Percentiles rank a stretch among this genome's conserved stretches.
These are phyloP conservation scores for Morone chrysops DNA, from an alignment of 2,113 vertebrate genomes.

Conservation along the genomic window DNA sequence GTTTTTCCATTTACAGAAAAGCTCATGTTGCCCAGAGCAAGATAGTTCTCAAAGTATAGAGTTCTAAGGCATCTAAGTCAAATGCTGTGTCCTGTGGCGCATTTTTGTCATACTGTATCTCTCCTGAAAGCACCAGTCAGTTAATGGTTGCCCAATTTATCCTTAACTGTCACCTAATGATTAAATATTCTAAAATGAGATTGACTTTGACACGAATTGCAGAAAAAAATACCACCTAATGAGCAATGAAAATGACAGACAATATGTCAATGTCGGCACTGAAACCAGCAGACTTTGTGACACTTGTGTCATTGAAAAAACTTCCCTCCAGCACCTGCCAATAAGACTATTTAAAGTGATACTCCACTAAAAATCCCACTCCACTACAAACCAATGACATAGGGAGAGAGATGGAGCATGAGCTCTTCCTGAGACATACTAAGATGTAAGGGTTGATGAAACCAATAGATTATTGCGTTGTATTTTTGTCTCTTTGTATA, in stretches of 20 bases:
- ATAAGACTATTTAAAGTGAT: not conserved
- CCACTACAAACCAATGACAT: not conserved
- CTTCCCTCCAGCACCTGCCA: not conserved
- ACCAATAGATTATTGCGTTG: too few species aligned
- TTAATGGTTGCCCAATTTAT: not conserved
- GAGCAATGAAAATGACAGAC: conserved; percentile 7
- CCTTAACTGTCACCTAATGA: conserved; percentile 8
- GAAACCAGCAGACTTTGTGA: not conserved
- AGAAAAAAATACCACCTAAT: conserved; percentile 2
- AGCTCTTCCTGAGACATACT: not conserved
- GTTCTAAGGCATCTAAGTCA: not conserved
- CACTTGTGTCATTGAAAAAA: not conserved
- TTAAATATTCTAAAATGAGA: conserved; percentile 1
- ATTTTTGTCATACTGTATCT: not conserved
- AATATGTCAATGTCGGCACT: not conserved
- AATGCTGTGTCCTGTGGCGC: too few species aligned
- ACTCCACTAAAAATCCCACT: not conserved
- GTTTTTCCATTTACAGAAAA: not conserved
- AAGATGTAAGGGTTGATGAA: too few species aligned
- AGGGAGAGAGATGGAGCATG: not conserved
- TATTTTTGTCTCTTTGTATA: too few species aligned
- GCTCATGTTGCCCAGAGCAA: not conserved
- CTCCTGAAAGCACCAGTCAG: not conserved
- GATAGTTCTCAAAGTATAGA: not conserved
- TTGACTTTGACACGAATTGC: conserved; percentile 3